Conservation (phyloP, 1,140 invertebrate species). For the Macrosteles quadrilineatus region DNA sequence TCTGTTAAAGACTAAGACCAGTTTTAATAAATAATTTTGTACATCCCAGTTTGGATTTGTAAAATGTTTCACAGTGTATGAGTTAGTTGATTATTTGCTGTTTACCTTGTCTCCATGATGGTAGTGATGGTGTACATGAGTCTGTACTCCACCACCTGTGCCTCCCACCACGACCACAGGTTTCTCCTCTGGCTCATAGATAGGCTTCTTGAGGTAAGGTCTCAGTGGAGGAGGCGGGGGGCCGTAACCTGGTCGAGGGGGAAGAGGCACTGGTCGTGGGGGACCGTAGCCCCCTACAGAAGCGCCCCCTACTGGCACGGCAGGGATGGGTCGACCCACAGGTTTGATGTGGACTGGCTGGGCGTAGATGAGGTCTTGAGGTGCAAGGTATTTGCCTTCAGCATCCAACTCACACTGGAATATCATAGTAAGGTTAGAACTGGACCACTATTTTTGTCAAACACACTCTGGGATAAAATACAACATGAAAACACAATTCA, state of each 20-base stretch:
- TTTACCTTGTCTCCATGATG: slow-evolving; percentile 62
- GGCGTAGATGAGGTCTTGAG: slow-evolving; percentile 75
- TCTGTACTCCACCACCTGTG: slow-evolving; percentile 53
- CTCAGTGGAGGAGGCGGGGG: slow-evolving; percentile 38
- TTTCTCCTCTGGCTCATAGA: slow-evolving; percentile 34
- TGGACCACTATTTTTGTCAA: no score
- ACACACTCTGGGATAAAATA: no score
- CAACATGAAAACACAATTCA: no score
- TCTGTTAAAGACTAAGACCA: no score
- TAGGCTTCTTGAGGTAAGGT: slow-evolving; percentile 1
- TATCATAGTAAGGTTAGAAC: slow-evolving; percentile 36
- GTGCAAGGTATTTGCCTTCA: slow-evolving; percentile 67
- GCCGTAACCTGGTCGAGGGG: slow-evolving; percentile 46
- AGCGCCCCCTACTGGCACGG: slow-evolving; percentile 61
- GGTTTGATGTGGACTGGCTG: slow-evolving; percentile 85
- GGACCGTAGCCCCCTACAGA: slow-evolving; percentile 57
- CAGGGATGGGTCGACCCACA: slow-evolving; percentile 71
- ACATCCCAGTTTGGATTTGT: no score
- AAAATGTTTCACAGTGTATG: no score
- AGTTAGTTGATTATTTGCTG: no score
- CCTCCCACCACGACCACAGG: slow-evolving; percentile 35
- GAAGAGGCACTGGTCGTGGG: slow-evolving; percentile 55
- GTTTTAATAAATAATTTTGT: no score
- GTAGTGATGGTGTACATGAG: slow-evolving; percentile 82
- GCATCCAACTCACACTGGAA: slow-evolving; percentile 66